phyloP scores from a whole-genome alignment of 2,113 vertebrate genomes.

The Antidorcas marsupialis region DNA sequence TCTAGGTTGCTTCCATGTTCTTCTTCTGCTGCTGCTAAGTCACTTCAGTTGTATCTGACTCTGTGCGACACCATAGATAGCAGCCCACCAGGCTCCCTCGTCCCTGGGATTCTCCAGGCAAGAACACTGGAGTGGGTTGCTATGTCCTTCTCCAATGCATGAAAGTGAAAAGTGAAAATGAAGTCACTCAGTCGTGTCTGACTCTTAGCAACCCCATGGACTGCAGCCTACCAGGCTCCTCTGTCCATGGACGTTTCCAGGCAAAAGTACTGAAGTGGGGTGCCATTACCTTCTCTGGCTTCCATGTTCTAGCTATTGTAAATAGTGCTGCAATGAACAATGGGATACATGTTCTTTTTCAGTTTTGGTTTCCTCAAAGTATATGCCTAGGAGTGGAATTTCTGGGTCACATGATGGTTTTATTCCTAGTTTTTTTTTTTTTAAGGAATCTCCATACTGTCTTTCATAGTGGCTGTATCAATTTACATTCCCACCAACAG shows the following conservation, averaged over 20 bases:
- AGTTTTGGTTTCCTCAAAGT: not conserved
- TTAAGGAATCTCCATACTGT: not conserved
- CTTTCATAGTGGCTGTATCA: not conserved
- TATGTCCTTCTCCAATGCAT: too few relatives aligned
- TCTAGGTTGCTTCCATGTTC: not conserved
- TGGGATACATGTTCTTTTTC: not conserved
- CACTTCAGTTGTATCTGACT: too few relatives aligned
- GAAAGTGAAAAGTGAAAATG: too few relatives aligned
- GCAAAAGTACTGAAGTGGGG: too few relatives aligned
- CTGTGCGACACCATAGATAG: too few relatives aligned
- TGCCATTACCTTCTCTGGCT: not conserved
- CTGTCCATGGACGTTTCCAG: too few relatives aligned
- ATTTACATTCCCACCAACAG: not conserved
- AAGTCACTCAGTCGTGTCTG: fast-evolving
- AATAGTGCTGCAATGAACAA: not conserved
- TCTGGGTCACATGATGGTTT: not conserved
- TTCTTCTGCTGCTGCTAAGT: not conserved
- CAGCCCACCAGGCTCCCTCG: too few relatives aligned
- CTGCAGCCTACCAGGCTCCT: too few relatives aligned
- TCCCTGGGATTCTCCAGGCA: too few relatives aligned
- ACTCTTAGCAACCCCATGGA: too few relatives aligned
- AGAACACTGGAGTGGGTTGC: too few relatives aligned
- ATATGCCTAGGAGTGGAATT: not conserved
- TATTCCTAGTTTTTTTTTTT: not conserved
- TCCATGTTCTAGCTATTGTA: not conserved